A percentile compares a stretch with the other conserved stretches of the same genome.
These are phyloP conservation scores for Ectropis grisescens DNA, from an alignment of 1,140 invertebrate genomes.

Conservation along the genomic window DNA sequence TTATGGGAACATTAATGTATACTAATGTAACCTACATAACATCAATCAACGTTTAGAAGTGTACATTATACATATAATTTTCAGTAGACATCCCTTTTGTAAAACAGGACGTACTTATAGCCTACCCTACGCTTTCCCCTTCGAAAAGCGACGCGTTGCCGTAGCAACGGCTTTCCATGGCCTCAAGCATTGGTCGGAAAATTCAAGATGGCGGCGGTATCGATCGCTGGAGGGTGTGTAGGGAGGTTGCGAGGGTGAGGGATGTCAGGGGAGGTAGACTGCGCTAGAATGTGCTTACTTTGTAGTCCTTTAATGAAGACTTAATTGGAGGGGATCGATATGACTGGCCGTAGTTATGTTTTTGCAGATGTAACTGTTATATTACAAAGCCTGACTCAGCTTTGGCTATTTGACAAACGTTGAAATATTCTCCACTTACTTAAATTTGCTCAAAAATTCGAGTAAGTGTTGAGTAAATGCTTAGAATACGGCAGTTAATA, in stretches of 20 bases:
- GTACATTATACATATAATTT: too few relatives aligned
- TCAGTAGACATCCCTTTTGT: too few relatives aligned
- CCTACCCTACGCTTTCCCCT: constrained; percentile 57
- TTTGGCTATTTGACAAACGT: too few relatives aligned
- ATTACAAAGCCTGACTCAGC: too few relatives aligned
- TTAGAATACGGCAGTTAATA: too few relatives aligned
- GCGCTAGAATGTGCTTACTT: constrained; percentile 30
- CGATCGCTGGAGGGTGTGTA: constrained; percentile 40
- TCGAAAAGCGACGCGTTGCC: constrained; percentile 38
- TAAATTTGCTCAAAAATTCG: too few relatives aligned
- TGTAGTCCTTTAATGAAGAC: neutral
- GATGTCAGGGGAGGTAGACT: constrained; percentile 7
- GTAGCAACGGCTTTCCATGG: constrained; percentile 54
- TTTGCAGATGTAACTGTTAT: too few relatives aligned
- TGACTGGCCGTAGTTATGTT: too few relatives aligned
- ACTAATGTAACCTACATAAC: constrained; percentile 8
- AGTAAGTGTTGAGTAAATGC: too few relatives aligned
- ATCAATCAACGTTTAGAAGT: too few relatives aligned
- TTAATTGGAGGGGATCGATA: neutral
- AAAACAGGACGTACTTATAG: constrained; percentile 20
- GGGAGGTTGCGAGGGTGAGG: constrained; percentile 8
- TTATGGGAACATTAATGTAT: too few relatives aligned
- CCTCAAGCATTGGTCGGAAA: constrained; percentile 65
- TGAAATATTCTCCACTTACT: too few relatives aligned
- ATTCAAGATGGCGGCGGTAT: constrained; percentile 63